Conservation (phyloP, 2,888 invertebrate species). For the Globia sparganii region DNA sequence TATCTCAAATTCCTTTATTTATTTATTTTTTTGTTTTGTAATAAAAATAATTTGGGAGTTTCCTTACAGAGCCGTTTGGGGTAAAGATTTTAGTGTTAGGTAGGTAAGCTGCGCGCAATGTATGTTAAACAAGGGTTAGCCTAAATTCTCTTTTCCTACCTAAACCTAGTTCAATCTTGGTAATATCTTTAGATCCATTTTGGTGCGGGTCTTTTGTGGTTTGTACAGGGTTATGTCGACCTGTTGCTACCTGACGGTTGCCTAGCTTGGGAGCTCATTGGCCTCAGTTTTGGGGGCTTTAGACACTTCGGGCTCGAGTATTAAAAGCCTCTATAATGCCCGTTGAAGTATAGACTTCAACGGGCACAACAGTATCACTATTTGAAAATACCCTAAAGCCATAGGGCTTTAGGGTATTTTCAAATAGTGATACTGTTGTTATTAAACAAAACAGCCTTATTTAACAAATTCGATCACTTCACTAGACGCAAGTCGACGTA, state of each 20-base stretch:
- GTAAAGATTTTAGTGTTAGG: conserved; percentile 10
- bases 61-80: background rate
- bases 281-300: conserved; percentile 33
- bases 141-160: conserved; percentile 41
- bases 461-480: background rate
- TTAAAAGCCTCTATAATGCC: conserved; percentile 18
- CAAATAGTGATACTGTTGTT: background rate
- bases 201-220: conserved; percentile 38
- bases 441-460: background rate
- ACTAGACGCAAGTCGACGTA: background rate
- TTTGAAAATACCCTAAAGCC: too few relatives aligned
- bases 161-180: conserved; percentile 22
- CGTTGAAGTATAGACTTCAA: conserved; percentile 18
- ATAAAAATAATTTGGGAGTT: background rate
- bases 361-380: too few relatives aligned
- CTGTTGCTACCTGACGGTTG: conserved; percentile 52
- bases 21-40: conserved; percentile 6
- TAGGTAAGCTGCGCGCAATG: conserved; percentile 14
- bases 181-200: conserved; percentile 48
- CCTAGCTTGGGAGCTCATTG: conserved; percentile 38
- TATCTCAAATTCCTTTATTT: too few relatives aligned
- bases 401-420: background rate
- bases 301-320: conserved; percentile 16
- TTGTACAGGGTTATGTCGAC: conserved; percentile 38
- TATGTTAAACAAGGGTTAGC: conserved; percentile 31